A percentile compares a stretch with the other conserved stretches of the same genome.
Conservation (phyloP, 1,140 invertebrate species). For the Epicauta chinensis region DNA sequence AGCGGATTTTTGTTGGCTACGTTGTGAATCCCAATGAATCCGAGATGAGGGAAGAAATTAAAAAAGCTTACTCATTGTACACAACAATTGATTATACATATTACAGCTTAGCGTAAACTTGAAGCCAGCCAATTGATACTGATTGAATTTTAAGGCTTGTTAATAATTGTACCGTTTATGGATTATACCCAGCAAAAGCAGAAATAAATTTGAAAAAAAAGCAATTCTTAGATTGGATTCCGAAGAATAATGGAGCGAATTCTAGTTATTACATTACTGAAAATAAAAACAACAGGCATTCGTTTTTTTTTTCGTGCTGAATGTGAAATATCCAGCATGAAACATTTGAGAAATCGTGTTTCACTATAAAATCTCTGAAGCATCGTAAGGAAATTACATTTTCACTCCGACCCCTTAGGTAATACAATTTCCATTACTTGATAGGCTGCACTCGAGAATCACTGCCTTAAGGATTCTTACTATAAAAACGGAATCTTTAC, state of each 20-base stretch:
- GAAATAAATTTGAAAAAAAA: too few species aligned
- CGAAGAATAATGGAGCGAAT: too few species aligned
- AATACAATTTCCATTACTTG: conserved; percentile 30
- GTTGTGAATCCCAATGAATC: conserved; percentile 1
- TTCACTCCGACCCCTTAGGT: conserved; percentile 25
- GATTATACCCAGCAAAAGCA: too few species aligned
- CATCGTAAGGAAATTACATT: conserved; percentile 24
- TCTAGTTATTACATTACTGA: too few species aligned
- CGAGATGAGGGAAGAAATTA: conserved; percentile 10
- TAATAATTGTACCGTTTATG: too few species aligned
- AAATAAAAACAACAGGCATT: too few species aligned
- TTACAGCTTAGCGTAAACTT: too few species aligned
- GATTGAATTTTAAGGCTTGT: too few species aligned
- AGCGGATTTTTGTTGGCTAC: not conserved
- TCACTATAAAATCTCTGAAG: conserved; percentile 20
- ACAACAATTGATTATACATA: too few species aligned
- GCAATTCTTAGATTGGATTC: too few species aligned
- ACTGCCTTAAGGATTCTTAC: not conserved
- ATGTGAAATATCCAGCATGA: not conserved
- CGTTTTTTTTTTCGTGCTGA: too few species aligned
- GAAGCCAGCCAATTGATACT: too few species aligned
- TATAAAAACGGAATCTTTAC: conserved; percentile 6
- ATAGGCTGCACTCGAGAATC: conserved; percentile 20
- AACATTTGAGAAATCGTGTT: conserved; percentile 1
- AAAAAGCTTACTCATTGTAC: not conserved